Base-by-base conservation (phyloP, 1,140 invertebrate genomes). In the Heliothis virescens region DNA sequence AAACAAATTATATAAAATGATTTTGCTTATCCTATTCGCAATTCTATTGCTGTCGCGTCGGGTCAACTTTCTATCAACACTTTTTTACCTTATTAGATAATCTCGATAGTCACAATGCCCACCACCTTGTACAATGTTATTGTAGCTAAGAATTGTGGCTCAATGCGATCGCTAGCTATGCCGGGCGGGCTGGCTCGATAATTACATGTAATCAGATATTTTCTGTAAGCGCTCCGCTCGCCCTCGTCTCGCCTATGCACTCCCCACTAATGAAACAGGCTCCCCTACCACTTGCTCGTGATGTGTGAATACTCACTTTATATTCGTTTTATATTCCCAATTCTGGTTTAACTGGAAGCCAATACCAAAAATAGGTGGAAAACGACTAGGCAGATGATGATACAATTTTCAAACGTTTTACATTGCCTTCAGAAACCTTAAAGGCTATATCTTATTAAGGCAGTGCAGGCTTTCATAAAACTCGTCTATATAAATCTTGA, bases 141-240 rank as follows among this genome's bases (percentile, higher is more conserved):
- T 80, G 72, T 78, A 77, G 63, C n/a, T 15, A 79, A 71, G 69
- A 57, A 60, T 41, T 65, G 50, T 65, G n/a, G 69, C 18, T 59
- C 10, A 60, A 16, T 59, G 29, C 7, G 52, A 34, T 53, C 15
- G 72, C 47, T 11, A 47, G 63, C 47, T 9, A 81, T 86, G 85
- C 78, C 80, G 83, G 82, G 57, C 67, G 12, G 47, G 77, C 85
- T 86, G 84, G 87, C 88, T 90, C 91, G 87, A 92, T 95, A 94
- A 94, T 94, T 93, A 93, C 90, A 94, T 93, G 90, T 95, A 95
- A 95, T 95, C 92, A 94, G 94, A 95, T 95, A 94, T 94, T 94
- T 94, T 94, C 91, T 90, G 91, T 91, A 93, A 92, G 92, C 91
- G 89, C 87, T 86, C 88, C 84, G 80, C 63, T 80, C 80, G 60